Evolutionary conservation across 2,888 invertebrate genomes (phyloP).

Genomic region (Apodemia mormo): DNA sequence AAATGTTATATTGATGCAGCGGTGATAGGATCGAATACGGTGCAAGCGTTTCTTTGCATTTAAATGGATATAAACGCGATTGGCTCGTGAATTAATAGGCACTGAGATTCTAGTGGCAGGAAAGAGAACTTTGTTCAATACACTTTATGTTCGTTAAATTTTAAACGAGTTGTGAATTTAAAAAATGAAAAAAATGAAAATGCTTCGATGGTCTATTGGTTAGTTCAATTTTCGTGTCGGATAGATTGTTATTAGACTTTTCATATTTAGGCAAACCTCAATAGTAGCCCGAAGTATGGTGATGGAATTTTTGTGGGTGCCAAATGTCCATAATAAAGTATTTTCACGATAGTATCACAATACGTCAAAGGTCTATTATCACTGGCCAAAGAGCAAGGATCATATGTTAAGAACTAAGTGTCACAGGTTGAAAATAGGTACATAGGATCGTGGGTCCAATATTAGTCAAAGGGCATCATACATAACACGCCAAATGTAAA

Average conservation of each 20-base stretch:
- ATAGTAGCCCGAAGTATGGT: background rate
- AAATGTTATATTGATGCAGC: conserved; percentile 6
- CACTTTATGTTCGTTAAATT: background rate
- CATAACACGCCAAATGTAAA: too few relatives aligned
- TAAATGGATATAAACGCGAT: conserved; percentile 13
- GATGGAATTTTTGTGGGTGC: background rate
- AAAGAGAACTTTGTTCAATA: background rate
- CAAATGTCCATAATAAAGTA: background rate
- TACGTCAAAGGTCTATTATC: too few relatives aligned
- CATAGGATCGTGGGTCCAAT: too few relatives aligned
- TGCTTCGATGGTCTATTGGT: too few relatives aligned
- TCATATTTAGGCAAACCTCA: too few relatives aligned
- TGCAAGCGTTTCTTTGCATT: conserved; percentile 15
- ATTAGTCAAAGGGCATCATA: too few relatives aligned
- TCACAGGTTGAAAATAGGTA: too few relatives aligned
- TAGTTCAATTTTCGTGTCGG: too few relatives aligned
- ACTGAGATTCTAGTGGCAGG: background rate
- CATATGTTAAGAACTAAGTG: too few relatives aligned
- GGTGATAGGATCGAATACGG: background rate
- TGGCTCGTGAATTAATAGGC: conserved; percentile 13
- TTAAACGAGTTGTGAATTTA: background rate
- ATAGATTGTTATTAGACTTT: too few relatives aligned
- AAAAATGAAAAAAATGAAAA: background rate
- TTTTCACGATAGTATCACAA: background rate
- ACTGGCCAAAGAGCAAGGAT: too few relatives aligned